A percentile compares a stretch with the other conserved stretches of the same genome.
These are phyloP conservation scores for Podilymbus podiceps DNA, from an alignment of 2,113 vertebrate species.

Conservation along the genomic window DNA sequence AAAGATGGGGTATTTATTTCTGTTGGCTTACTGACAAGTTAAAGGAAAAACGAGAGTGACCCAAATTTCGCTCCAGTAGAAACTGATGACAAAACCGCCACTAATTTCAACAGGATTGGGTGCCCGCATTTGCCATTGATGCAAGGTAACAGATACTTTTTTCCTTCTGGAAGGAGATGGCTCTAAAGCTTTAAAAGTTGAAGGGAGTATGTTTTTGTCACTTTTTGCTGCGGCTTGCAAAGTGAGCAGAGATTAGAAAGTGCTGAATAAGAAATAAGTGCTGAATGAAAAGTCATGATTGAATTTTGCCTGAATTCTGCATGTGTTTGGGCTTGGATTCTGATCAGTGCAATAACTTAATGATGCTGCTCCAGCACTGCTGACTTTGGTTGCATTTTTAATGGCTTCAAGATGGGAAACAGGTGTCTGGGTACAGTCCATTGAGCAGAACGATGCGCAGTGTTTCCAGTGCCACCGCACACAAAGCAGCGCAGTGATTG, in stretches of 20 bases:
- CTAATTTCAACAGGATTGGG: background rate
- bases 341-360: background rate
- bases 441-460: background rate
- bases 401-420: background rate
- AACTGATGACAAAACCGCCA: background rate
- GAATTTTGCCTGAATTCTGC: background rate
- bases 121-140: background rate
- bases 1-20: background rate
- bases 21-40: background rate
- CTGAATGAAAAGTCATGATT: background rate
- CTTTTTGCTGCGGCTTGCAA: background rate
- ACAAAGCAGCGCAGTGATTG: background rate
- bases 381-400: background rate
- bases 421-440: background rate
- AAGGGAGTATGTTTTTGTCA: background rate
- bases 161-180: background rate
- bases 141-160: background rate
- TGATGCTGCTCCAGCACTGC: background rate
- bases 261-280: background rate
- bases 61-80: background rate
- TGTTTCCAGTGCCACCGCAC: accelerated
- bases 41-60: background rate
- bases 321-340: background rate
- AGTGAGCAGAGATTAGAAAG: background rate
- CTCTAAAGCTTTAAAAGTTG: background rate